Base-by-base conservation (phyloP, 2,113 vertebrate genomes). In the Rhinogobius similis region DNA sequence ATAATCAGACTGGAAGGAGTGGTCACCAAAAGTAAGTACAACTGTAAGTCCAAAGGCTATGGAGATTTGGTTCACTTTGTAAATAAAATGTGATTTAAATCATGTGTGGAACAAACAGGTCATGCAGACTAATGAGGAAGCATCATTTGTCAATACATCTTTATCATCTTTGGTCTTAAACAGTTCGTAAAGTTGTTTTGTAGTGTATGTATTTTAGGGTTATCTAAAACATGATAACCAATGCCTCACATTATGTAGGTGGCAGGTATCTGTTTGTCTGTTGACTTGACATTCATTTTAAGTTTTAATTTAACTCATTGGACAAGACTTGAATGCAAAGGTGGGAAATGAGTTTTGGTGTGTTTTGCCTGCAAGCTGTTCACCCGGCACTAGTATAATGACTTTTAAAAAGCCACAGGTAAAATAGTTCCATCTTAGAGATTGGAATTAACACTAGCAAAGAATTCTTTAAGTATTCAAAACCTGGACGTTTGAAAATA, bases 1-100 rank as follows among this genome's bases (percentile, higher is more conserved):
- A 97, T 98, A 75, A 96, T 98, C 82, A 93, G 95, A 26, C 92
- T 98, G 41, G 96, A 97, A 89, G 96, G 96, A 29, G 96, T 98
- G 64, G 96, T 98, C 81, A 98, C 96, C 58, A 98, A 96, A 94
- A 98, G 96, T 98, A 94, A 95, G 96, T 62, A 10, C n/a, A 10
- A 20, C 36, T 20, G n/a, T 55, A 55, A 55, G 23, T 24, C 56
- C 58, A n/a, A n/a, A 23, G 14, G 11, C 2, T n/a, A n/a, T n/a
- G n/a, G n/a, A n/a, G n/a, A n/a, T n/a, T n/a, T n/a, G n/a, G n/a
- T n/a, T n/a, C n/a, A n/a, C n/a, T n/a, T n/a, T n/a, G n/a, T n/a
- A n/a, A n/a, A n/a, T n/a, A n/a, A n/a, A n/a, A n/a, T n/a, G n/a
- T n/a, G n/a, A n/a, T n/a, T n/a, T n/a, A n/a, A n/a, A n/a, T n/a